phyloP scores from a whole-genome alignment of 2,888 invertebrate species.

The Metalampra italica region DNA sequence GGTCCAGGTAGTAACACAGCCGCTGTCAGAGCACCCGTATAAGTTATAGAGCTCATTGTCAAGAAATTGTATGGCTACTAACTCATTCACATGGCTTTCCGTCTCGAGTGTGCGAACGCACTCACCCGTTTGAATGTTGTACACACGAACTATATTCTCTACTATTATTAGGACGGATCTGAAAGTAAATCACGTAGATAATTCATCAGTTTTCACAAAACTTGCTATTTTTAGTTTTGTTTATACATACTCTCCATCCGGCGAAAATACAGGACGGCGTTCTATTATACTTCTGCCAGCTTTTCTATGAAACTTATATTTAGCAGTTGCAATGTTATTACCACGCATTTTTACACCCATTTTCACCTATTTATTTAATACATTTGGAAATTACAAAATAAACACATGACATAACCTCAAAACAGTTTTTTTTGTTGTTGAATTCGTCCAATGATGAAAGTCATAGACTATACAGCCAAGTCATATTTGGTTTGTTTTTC shows the following conservation, averaged over 20 bases:
- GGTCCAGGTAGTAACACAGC: constrained; percentile 63
- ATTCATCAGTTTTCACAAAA: neutral
- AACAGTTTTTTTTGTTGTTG: neutral
- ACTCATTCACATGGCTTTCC: constrained; percentile 42
- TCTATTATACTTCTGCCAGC: constrained; percentile 72
- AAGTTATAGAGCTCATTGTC: constrained; percentile 62
- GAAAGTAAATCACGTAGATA: constrained; percentile 21
- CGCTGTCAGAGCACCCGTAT: constrained; percentile 60
- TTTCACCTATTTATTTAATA: constrained; percentile 17
- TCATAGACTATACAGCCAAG: too few species aligned
- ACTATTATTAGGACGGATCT: constrained; percentile 66
- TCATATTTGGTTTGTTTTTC: too few species aligned
- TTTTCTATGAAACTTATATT: constrained; percentile 60
- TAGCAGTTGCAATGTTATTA: constrained; percentile 24
- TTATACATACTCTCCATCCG: constrained; percentile 66
- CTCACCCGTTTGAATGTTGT: constrained; percentile 65
- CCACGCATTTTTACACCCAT: constrained; percentile 49
- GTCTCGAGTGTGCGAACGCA: constrained; percentile 62
- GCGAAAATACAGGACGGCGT: constrained; percentile 62
- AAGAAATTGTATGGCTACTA: constrained; percentile 59
- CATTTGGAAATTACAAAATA: neutral
- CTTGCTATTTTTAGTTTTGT: neutral
- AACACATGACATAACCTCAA: neutral
- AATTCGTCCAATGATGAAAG: too few species aligned
- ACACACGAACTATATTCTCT: constrained; percentile 63